Conservation (phyloP, 2,113 vertebrate species). For the Psilopsiagon aurifrons region DNA sequence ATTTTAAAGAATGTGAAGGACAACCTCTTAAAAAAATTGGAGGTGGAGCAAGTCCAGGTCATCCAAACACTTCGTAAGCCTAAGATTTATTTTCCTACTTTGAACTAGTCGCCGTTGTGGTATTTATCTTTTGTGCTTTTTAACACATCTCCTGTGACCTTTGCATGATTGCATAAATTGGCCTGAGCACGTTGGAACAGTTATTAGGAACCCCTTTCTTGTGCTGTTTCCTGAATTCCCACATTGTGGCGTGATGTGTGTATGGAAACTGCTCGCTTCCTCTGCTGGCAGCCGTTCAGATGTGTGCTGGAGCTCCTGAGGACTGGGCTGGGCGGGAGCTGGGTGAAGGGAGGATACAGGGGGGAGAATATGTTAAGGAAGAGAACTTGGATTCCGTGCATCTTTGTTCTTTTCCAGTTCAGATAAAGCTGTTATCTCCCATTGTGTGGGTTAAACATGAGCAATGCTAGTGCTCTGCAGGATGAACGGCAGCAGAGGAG, state of each 20-base stretch:
- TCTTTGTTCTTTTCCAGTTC: conserved; percentile 48
- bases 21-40: conserved; percentile 43
- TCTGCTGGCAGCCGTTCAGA: conserved; percentile 42
- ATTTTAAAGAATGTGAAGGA: conserved; percentile 57
- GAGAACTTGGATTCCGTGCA: background rate
- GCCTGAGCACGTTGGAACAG: background rate
- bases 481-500: background rate
- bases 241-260: conserved; percentile 68
- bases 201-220: conserved; percentile 52
- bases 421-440: background rate
- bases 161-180: conserved; percentile 61
- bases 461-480: background rate
- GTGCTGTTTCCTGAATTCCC: conserved; percentile 71
- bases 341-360: background rate
- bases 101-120: background rate
- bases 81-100: background rate
- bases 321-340: background rate
- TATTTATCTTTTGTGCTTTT: conserved; percentile 17
- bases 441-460: background rate
- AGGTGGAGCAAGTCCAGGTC: conserved; percentile 42
- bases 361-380: background rate
- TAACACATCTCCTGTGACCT: conserved; percentile 32
- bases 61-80: background rate
- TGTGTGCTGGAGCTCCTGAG: conserved; percentile 12
- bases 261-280: conserved; percentile 64